Base-by-base conservation (phyloP, 2,797 vertebrate species). In the Natrix natrix region DNA sequence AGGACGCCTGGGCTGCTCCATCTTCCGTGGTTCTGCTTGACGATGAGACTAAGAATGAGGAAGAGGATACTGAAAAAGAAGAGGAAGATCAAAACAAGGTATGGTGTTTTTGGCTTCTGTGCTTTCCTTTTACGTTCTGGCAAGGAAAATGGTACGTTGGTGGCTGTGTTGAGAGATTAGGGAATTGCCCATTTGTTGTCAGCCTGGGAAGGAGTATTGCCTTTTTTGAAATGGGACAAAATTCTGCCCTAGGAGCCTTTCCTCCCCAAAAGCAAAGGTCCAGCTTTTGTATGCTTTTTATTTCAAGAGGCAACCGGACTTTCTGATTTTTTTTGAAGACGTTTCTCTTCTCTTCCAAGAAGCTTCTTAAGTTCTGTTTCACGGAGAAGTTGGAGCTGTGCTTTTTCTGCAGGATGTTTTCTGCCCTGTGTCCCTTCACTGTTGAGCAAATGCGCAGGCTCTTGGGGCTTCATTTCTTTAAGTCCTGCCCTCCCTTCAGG, bases 1-100 rank as follows among this genome's bases (percentile, higher is more conserved):
- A 95, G 94, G 96, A 97, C 94, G 97, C 98, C 83, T 99, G 99
- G 99, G 98, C 98, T 89, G 98, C 98, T 4, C 99, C 98, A 0
- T 99, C 99, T 4, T 98, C 99, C 7, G 97, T 99, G 54, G 98
- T 99, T 89, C 97, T 99, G 66, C 98, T 99, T n/a, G 99, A 99
- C 24, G 99, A 99, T 89, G 90, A 57, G 52, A 98, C 95, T 22
- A 98, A 98, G 90, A 98, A 98, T 95, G 99, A 99, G 55, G 99
- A 99, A 61, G 96, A 91, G 2, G 93, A 89, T n/a, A 93, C 96
- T 26, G 98, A 98, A 87, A 98, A 97, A 55, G 98, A 99, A 90
- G 98, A 99, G 74, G 98, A 98, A 94, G 98, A 97, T 94, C 98
- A 98, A 96, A 98, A 97, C 91, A 96, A 95, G 93, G 98, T 99